A percentile compares a stretch with the other conserved stretches of the same genome.
These are phyloP conservation scores for Hemicordylus capensis DNA, from an alignment of 2,113 vertebrate species.

Conservation along the genomic window DNA sequence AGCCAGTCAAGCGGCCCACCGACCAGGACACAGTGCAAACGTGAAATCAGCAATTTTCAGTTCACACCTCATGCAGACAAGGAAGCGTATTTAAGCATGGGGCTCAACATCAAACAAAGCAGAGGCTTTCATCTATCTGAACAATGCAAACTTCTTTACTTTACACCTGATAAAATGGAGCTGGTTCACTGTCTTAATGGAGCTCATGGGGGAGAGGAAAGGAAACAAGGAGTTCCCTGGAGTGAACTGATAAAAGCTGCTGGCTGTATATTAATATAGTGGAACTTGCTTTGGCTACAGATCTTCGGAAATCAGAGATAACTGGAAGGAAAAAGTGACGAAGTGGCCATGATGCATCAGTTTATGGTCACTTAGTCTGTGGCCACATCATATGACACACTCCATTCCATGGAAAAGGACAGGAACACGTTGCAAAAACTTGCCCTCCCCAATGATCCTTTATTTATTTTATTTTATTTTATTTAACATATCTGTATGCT, in stretches of 20 bases:
- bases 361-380: conserved; percentile 37
- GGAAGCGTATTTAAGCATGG: conserved; percentile 18
- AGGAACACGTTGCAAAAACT: background rate
- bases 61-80: conserved; percentile 46
- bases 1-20: background rate
- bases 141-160: conserved; percentile 43
- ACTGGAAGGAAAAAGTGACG: conserved; percentile 39
- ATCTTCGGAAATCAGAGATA: conserved; percentile 7
- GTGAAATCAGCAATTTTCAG: conserved; percentile 30
- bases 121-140: conserved; percentile 54
- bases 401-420: background rate
- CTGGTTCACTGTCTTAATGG: conserved; percentile 53
- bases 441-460: background rate
- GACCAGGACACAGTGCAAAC: background rate
- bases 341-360: conserved; percentile 52
- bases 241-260: conserved; percentile 48
- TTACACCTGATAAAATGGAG: conserved; percentile 60
- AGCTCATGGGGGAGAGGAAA: background rate
- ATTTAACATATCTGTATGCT: too few relatives aligned
- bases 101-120: conserved; percentile 43
- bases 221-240: conserved; percentile 13
- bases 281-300: conserved; percentile 18
- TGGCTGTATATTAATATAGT: conserved; percentile 53
- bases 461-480: too few relatives aligned
- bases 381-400: background rate